Percentiles rank a stretch among this genome's conserved stretches.
Conservation (phyloP, 2,113 vertebrate species). For the Scomber japonicus region DNA sequence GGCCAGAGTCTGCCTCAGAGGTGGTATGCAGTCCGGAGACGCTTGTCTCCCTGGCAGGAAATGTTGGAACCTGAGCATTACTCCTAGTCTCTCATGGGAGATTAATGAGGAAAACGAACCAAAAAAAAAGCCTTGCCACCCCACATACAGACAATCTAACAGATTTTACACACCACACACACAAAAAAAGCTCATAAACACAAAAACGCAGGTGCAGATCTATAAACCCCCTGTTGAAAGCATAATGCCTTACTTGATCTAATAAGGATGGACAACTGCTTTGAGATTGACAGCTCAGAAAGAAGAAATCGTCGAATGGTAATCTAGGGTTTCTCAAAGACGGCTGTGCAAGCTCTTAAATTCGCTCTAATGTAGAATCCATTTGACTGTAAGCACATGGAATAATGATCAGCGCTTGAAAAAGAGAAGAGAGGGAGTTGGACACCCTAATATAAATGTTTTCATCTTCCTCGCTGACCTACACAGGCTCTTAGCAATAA, state of each 20-base stretch:
- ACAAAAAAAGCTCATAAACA: constrained; percentile 48
- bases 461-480: constrained; percentile 72
- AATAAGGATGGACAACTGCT: constrained; percentile 57
- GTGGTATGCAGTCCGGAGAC: constrained; percentile 81
- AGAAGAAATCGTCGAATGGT: constrained; percentile 63
- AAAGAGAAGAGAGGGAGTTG: constrained; percentile 58
- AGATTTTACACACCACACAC: constrained; percentile 33
- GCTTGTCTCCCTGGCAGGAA: constrained; percentile 85
- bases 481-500: background rate
- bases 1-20: constrained; percentile 77
- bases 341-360: constrained; percentile 75
- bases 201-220: constrained; percentile 55
- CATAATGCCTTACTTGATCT: constrained; percentile 43
- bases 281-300: constrained; percentile 69
- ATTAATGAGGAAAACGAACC: constrained; percentile 78
- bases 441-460: constrained; percentile 77
- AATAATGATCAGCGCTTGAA: constrained; percentile 77
- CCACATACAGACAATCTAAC: constrained; percentile 54
- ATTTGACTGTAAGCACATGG: constrained; percentile 76
- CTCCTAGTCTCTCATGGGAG: constrained; percentile 79
- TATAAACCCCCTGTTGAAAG: constrained; percentile 36
- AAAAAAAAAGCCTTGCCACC: constrained; percentile 55
- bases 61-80: constrained; percentile 85
- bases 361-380: constrained; percentile 78
- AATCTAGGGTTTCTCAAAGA: constrained; percentile 75